Base-by-base conservation (phyloP, 2,113 vertebrate genomes). In the Gallinago undulata region DNA sequence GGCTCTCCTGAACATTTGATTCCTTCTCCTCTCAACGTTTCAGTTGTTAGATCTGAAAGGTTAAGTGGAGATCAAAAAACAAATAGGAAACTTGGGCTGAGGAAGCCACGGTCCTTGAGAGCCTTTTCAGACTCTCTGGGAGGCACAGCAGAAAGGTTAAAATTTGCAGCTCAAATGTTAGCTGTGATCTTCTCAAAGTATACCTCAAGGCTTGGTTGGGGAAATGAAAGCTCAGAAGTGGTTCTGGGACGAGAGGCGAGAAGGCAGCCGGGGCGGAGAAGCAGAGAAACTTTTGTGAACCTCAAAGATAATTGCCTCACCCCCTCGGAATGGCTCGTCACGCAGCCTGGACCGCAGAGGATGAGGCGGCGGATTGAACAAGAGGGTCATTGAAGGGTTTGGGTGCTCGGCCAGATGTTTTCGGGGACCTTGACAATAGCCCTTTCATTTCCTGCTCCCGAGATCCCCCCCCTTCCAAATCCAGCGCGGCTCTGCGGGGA, bases 301-400 rank as follows among this genome's bases (percentile, higher is more conserved):
- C 30, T 63, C 28, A 31, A 4, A 9, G 35, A 5, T 79, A 30
- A 30, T 78, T 91, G 59, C 60, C 48, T 95, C 89, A 81, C 7
- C 9, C 39, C 47, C 2, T 64, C 12, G 85, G 95, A 80, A 81
- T 81, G 69, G 45, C 27, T 82, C 11, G 23, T 51, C 28, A 47
- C 3, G 48, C 41, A 9, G 83, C 69, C 53, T 9, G 48, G 55
- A 4, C 59, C 17, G 2, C 87, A 11, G 23, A 31, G 56, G 24
- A 3, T 31, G 87, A 78, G 33, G 87, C 24, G 35, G 47, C 1
- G 30, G 43, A 3, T 5, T 17, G 47, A 81, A 93, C 95, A 96
- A 97, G 95, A 56, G 55, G 69, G 84, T 68, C 84, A 96, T 96
- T 97, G 93, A 96, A 43, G 82, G 62, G 77, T 33, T 11, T 11